Percentiles rank a stretch among this genome's conserved stretches.
These are phyloP conservation scores for Dryococelus australis DNA, from an alignment of 2,888 invertebrate species.

Conservation along the genomic window DNA sequence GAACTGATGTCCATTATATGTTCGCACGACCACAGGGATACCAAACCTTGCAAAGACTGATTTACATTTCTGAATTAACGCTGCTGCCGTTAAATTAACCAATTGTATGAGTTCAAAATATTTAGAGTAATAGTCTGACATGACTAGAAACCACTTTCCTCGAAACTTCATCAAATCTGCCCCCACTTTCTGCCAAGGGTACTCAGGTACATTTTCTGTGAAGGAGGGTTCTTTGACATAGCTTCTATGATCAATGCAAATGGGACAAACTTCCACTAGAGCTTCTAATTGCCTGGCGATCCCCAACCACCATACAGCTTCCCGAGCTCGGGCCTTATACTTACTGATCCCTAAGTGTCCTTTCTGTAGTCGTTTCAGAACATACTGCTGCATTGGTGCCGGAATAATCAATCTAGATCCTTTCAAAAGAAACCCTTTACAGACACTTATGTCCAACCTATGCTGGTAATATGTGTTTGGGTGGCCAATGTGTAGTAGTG, in stretches of 20 bases:
- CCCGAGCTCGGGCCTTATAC: neutral
- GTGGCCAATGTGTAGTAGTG: neutral
- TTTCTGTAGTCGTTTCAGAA: no score
- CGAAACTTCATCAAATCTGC: slow-evolving; percentile 26
- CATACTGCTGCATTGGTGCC: no score
- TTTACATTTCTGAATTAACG: no score
- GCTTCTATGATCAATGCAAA: neutral
- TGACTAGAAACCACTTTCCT: neutral
- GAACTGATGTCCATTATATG: no score
- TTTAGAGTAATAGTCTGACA: neutral
- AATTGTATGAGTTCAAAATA: slow-evolving; percentile 41
- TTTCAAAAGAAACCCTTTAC: neutral
- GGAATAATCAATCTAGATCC: no score
- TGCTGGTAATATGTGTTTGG: neutral
- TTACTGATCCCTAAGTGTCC: neutral
- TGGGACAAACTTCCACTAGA: neutral
- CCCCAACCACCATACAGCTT: neutral
- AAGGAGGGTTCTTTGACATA: neutral
- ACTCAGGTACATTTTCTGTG: neutral
- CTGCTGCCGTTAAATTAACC: no score
- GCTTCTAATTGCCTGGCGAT: neutral
- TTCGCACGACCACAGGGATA: no score
- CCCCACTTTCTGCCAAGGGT: neutral
- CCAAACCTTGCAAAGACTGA: no score
- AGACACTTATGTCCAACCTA: neutral